These are phyloP conservation scores for Nasonia giraulti DNA, from an alignment of 1,140 invertebrate genomes.

Conservation along the genomic window DNA sequence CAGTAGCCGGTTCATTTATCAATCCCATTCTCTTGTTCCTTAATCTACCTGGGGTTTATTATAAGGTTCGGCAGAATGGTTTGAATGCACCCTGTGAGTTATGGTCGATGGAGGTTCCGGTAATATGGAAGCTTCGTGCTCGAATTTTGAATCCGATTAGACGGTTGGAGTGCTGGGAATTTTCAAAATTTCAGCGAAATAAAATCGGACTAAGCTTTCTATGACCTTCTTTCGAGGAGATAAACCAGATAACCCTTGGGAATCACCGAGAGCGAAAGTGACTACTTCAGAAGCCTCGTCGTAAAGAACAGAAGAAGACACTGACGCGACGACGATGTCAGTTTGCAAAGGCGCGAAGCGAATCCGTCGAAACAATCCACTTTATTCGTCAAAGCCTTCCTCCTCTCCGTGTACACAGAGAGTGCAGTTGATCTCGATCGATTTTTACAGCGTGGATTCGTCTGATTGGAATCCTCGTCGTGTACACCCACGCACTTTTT, in stretches of 20 bases:
- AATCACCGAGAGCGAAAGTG: background rate
- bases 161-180: background rate
- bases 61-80: background rate
- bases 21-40: conserved; percentile 29
- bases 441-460: background rate
- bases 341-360: background rate
- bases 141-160: background rate
- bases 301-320: background rate
- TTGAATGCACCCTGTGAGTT: background rate
- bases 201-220: background rate
- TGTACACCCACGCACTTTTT: background rate
- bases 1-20: conserved; percentile 18
- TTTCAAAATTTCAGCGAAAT: background rate
- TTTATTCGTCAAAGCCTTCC: background rate
- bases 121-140: background rate
- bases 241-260: too few relatives aligned
- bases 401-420: background rate
- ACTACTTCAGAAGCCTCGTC: background rate
- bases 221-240: too few relatives aligned
- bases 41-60: conserved; percentile 33
- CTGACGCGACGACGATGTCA: too few relatives aligned
- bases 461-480: background rate
- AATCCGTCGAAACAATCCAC: background rate
- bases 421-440: background rate
- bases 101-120: background rate